phyloP scores from a whole-genome alignment of 2,113 vertebrate genomes.

The Nothocercus julius region DNA sequence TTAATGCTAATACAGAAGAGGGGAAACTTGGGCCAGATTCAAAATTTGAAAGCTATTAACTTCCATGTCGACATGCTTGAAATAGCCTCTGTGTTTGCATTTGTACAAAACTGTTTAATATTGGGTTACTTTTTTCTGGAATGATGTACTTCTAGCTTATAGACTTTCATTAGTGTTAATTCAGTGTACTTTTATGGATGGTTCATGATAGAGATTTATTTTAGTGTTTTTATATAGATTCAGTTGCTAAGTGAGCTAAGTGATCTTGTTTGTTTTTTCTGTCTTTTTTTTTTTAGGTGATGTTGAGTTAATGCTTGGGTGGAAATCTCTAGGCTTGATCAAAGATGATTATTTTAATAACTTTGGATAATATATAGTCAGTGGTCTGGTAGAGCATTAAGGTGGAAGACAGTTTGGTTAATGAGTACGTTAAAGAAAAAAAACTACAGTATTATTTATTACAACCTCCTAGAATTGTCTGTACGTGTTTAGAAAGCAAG shows the following conservation, averaged over 20 bases:
- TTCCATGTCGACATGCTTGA: not conserved
- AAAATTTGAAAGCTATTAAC: not conserved
- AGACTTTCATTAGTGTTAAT: not conserved
- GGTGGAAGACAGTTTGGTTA: not conserved
- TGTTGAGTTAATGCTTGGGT: not conserved
- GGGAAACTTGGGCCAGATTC: not conserved
- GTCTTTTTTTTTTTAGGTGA: not conserved
- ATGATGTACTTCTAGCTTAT: not conserved
- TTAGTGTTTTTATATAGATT: not conserved
- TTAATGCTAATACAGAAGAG: not conserved
- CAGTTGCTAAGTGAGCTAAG: not conserved
- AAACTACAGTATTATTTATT: too few relatives aligned
- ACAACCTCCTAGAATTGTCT: not conserved
- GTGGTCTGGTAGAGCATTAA: not conserved
- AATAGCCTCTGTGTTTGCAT: not conserved
- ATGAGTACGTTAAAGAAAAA: not conserved
- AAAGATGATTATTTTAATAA: not conserved
- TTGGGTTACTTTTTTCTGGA: not conserved
- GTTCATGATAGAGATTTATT: not conserved
- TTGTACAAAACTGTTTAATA: not conserved
- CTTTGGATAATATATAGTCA: not conserved
- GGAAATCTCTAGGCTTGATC: not conserved
- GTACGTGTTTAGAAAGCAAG: not conserved
- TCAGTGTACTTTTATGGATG: not conserved
- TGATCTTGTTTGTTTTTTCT: not conserved